These are phyloP conservation scores for Chiroxiphia lanceolata DNA, from an alignment of 2,797 vertebrate species.

Conservation along the genomic window DNA sequence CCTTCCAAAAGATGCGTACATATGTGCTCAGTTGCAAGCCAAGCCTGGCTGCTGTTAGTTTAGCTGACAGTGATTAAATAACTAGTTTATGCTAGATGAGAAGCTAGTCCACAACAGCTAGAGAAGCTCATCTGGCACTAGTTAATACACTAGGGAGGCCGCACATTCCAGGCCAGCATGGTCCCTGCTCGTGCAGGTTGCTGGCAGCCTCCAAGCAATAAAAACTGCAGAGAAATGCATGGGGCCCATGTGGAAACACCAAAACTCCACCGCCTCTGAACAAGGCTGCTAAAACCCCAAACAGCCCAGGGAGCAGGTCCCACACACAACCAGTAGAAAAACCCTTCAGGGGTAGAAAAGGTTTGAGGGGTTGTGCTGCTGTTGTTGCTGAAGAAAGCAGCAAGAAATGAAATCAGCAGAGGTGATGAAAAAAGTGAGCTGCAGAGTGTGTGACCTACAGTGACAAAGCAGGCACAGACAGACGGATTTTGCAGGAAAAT, in stretches of 20 bases:
- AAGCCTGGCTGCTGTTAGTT: neutral
- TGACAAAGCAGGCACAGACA: neutral
- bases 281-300: neutral
- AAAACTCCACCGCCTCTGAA: neutral
- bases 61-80: neutral
- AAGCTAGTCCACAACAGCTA: neutral
- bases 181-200: neutral
- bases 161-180: neutral
- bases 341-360: neutral
- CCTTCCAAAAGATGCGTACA: neutral
- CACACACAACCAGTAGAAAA: fast-evolving
- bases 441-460: neutral
- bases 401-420: neutral
- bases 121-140: neutral
- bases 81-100: neutral
- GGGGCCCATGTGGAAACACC: neutral
- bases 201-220: neutral
- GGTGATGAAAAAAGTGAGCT: fast-evolving
- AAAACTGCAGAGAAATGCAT: neutral
- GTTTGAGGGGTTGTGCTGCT: neutral
- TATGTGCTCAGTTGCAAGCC: fast-evolving
- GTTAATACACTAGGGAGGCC: neutral
- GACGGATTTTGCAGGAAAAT: neutral
- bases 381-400: neutral
- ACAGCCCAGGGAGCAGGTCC: neutral